Conservation (phyloP, 2,797 vertebrate species). For the Potorous gilbertii region DNA sequence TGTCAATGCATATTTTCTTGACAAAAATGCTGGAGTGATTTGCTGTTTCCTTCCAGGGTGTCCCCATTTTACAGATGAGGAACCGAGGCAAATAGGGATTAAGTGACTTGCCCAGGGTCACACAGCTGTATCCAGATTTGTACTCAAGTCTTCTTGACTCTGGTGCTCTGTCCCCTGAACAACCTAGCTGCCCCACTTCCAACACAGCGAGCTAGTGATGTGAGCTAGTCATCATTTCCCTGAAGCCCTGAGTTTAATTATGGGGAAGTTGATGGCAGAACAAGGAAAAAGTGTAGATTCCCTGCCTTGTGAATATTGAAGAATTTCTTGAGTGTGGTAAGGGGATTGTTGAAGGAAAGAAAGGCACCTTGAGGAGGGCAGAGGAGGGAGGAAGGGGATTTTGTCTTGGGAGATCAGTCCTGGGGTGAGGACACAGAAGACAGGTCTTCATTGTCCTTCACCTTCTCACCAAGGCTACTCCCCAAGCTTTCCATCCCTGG, state of each 20-base stretch:
- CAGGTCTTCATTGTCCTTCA: neutral
- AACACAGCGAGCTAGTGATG: neutral
- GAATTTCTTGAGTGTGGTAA: neutral
- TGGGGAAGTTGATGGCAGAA: neutral
- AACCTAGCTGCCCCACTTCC: neutral
- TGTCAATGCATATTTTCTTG: neutral
- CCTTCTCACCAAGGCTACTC: neutral
- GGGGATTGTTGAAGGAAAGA: neutral
- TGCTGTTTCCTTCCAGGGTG: neutral
- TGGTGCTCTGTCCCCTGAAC: neutral
- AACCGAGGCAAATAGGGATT: neutral
- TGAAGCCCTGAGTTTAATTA: neutral
- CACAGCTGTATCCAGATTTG: neutral
- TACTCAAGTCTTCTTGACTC: neutral
- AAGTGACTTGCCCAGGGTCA: neutral
- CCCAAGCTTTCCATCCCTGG: neutral
- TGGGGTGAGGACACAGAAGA: neutral
- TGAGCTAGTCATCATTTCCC: neutral
- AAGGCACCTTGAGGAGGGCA: neutral
- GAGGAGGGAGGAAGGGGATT: neutral
- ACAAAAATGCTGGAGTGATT: neutral
- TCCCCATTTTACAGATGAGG: neutral
- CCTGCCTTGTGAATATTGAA: neutral
- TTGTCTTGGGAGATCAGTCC: neutral
- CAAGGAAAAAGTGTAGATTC: neutral